Conservation (phyloP, 2,113 vertebrate genomes). For the Tupaia tana region DNA sequence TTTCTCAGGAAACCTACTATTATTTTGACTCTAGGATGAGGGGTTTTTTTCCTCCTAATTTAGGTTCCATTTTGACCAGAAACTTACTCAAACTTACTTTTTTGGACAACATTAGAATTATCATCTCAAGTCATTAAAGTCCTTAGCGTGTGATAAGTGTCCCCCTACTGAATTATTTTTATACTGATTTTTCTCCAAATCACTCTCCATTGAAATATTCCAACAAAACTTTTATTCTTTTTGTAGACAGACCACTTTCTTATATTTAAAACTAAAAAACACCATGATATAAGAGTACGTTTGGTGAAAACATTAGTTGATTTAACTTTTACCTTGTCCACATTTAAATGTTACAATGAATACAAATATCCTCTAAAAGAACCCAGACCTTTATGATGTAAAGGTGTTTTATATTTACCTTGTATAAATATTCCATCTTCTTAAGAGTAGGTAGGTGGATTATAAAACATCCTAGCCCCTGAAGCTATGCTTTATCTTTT, state of each 20-base stretch:
- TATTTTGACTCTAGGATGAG: background rate
- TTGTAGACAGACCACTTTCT: background rate
- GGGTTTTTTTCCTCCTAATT: background rate
- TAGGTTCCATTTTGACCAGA: background rate
- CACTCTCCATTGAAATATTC: background rate
- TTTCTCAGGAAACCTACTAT: background rate
- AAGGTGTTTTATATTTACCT: background rate
- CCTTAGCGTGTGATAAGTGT: background rate
- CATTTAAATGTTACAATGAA: background rate
- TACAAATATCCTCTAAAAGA: background rate
- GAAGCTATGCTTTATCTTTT: background rate
- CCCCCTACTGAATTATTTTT: background rate
- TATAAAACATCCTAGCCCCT: background rate
- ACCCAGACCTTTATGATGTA: background rate
- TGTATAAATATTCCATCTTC: background rate
- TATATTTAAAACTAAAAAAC: background rate
- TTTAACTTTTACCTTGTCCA: background rate
- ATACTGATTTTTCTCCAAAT: background rate
- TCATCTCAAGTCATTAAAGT: background rate
- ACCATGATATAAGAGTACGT: background rate
- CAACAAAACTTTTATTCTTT: background rate
- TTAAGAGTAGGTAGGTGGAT: background rate
- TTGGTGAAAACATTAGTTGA: background rate
- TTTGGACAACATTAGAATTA: background rate
- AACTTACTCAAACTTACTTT: background rate